Evolutionary conservation across 2,888 invertebrate genomes (phyloP).

Genomic region (Dryobotodes eremita): DNA sequence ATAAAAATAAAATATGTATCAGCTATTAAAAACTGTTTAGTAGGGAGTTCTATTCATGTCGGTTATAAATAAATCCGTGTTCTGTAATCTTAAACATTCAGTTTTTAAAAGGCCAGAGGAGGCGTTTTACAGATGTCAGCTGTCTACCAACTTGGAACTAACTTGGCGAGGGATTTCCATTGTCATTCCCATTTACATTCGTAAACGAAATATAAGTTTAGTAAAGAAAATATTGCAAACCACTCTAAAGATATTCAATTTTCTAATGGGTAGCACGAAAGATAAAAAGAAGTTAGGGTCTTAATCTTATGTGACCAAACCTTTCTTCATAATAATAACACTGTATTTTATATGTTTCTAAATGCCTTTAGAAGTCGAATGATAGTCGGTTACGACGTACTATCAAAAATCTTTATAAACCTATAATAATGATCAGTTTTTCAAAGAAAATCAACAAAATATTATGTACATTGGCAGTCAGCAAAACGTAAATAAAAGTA

Average conservation of each 20-base stretch:
- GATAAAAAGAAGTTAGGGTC: neutral
- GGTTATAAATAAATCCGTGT: conserved; percentile 19
- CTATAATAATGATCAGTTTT: neutral
- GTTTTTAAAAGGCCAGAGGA: conserved; percentile 24
- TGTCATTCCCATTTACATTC: conserved; percentile 18
- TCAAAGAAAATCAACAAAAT: neutral
- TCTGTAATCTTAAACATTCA: conserved; percentile 29
- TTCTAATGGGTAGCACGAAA: neutral
- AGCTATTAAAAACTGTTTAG: neutral
- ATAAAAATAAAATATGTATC: neutral
- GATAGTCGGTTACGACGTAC: no score
- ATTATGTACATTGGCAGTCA: neutral
- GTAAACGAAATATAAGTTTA: conserved; percentile 4
- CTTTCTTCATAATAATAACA: neutral
- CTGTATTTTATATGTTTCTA: neutral
- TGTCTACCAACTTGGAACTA: conserved; percentile 27
- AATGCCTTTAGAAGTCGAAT: neutral
- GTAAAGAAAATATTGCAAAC: conserved; percentile 12
- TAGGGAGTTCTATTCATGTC: conserved; percentile 2
- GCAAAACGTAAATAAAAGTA: conserved; percentile 4
- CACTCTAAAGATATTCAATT: neutral
- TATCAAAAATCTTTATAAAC: neutral
- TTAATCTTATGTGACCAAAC: neutral
- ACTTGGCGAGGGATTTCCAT: conserved; percentile 29
- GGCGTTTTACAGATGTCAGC: conserved; percentile 46